A percentile compares a stretch with the other conserved stretches of the same genome.
These are phyloP conservation scores for Oscheius sp. DNA, from an alignment of 2,888 invertebrate genomes.

Conservation along the genomic window DNA sequence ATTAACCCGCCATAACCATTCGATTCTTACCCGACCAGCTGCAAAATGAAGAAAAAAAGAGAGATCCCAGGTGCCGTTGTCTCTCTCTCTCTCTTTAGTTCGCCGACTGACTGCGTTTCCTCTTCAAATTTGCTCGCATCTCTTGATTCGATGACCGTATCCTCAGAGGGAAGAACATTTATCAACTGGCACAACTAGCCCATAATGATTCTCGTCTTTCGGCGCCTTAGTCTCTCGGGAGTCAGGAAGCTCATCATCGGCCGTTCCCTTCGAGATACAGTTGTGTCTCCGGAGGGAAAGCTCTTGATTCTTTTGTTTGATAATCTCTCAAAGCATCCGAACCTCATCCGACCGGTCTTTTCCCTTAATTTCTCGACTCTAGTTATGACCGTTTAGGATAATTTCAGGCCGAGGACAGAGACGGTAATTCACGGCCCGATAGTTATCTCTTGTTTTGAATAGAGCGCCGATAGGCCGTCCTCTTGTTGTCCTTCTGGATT, in stretches of 20 bases:
- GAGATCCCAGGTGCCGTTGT: too few species aligned
- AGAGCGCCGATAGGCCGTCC: not conserved
- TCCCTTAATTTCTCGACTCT: not conserved
- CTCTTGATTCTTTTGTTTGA: conserved; percentile 8
- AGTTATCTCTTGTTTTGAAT: conserved; percentile 31
- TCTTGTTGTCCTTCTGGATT: conserved; percentile 22
- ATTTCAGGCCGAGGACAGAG: conserved; percentile 17
- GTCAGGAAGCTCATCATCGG: not conserved
- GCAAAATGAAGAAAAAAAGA: too few species aligned
- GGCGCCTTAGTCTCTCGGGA: conserved; percentile 11
- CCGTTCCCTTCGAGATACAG: not conserved
- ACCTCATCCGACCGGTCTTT: conserved; percentile 12
- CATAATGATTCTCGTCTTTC: conserved; percentile 24
- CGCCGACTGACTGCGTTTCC: conserved; percentile 2
- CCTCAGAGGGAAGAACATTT: conserved; percentile 12
- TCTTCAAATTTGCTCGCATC: not conserved
- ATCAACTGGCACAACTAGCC: conserved; percentile 17
- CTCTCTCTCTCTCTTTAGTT: not conserved
- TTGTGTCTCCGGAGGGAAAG: not conserved
- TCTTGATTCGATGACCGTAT: conserved; percentile 6
- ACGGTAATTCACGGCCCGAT: conserved; percentile 18
- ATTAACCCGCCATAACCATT: conserved; percentile 20
- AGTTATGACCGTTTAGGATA: conserved; percentile 19
- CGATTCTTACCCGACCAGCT: not conserved
- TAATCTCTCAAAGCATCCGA: conserved; percentile 19